Evolutionary conservation across 2,113 vertebrate genomes (phyloP).

Genomic region (Odocoileus hemionus): DNA sequence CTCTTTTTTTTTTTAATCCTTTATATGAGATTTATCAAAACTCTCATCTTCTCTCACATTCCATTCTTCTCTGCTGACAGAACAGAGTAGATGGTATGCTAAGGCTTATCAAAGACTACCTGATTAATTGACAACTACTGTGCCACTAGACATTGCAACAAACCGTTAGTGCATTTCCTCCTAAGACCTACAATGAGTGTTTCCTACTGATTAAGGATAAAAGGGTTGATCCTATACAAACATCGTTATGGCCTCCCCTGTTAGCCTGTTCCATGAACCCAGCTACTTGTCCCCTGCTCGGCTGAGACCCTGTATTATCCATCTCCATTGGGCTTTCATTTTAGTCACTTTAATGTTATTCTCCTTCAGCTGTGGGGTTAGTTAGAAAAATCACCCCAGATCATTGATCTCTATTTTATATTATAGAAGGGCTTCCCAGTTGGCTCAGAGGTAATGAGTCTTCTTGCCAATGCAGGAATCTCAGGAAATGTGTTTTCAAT

Average conservation of each 20-base stretch:
- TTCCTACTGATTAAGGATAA: not conserved
- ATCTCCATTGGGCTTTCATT: not conserved
- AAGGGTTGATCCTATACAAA: not conserved
- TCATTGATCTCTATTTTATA: not conserved
- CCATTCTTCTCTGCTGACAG: not conserved
- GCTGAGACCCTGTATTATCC: not conserved
- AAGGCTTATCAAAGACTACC: not conserved
- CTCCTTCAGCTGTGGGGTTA: not conserved
- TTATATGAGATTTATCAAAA: not conserved
- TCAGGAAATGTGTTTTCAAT: not conserved
- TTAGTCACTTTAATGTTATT: not conserved
- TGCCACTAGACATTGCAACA: not conserved
- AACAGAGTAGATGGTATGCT: not conserved
- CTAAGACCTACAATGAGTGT: not conserved
- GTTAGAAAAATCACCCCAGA: not conserved
- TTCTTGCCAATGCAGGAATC: not conserved
- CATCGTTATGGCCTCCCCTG: no score
- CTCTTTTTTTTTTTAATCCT: not conserved
- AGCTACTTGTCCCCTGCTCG: not conserved
- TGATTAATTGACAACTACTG: not conserved
- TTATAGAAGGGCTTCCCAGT: not conserved
- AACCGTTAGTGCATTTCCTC: not conserved
- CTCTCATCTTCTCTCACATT: not conserved
- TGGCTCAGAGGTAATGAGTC: not conserved
- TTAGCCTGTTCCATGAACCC: not conserved